phyloP scores from a whole-genome alignment of 2,888 invertebrate species.

The Chloroclystis v-ata region DNA sequence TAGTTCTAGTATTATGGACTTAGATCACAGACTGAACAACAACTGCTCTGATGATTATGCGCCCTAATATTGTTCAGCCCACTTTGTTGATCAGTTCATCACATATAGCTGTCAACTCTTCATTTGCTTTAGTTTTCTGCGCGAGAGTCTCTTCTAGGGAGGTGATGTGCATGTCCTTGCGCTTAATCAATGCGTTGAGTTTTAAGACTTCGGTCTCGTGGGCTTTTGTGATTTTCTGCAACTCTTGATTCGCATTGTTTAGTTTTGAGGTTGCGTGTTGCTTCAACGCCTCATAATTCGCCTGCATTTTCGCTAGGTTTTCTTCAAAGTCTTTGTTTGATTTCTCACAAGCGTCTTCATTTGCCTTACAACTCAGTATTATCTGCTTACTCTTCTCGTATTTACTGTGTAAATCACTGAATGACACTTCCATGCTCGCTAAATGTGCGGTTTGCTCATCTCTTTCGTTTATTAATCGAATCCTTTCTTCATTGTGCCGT shows the following conservation, averaged over 20 bases:
- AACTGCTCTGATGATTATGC: slow-evolving; percentile 38
- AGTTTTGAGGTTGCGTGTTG: slow-evolving; percentile 93
- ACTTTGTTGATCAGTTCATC: slow-evolving; percentile 91
- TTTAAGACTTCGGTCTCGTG: slow-evolving; percentile 90
- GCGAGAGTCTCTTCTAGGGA: slow-evolving; percentile 89
- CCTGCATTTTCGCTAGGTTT: slow-evolving; percentile 85
- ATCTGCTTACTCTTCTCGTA: slow-evolving; percentile 82
- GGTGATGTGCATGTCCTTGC: slow-evolving; percentile 89
- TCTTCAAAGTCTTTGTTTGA: slow-evolving; percentile 83
- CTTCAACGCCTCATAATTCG: slow-evolving; percentile 90
- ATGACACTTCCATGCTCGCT: slow-evolving; percentile 80
- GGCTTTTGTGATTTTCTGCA: slow-evolving; percentile 83
- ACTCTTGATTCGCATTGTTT: slow-evolving; percentile 85
- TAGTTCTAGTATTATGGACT: slow-evolving; percentile 42
- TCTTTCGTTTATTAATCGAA: slow-evolving; percentile 75
- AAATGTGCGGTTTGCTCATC: slow-evolving; percentile 80
- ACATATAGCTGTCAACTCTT: slow-evolving; percentile 92
- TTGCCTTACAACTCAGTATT: slow-evolving; percentile 72
- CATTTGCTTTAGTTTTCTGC: slow-evolving; percentile 93
- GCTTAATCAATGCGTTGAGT: slow-evolving; percentile 90
- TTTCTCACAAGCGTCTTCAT: slow-evolving; percentile 83
- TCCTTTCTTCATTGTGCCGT: slow-evolving; percentile 72
- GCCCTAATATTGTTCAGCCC: slow-evolving; percentile 50
- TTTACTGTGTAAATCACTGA: slow-evolving; percentile 80
- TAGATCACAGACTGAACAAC: slow-evolving; percentile 45